Base-by-base conservation (phyloP, 2,797 vertebrate genomes). In the Neomorphus geoffroyi region DNA sequence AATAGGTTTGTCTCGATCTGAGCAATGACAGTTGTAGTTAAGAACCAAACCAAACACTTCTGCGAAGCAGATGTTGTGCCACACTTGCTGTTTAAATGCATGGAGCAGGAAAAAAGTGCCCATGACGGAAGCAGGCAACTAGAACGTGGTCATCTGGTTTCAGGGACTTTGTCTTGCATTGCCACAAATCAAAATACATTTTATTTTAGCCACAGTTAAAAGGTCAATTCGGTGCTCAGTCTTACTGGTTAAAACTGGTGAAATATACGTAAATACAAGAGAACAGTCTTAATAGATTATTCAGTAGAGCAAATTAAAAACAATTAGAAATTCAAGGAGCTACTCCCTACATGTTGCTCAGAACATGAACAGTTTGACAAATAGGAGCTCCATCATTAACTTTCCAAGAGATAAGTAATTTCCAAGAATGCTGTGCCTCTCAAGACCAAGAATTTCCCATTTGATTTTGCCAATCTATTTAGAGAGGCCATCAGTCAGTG, bases 91-190 rank as follows among this genome's bases (percentile, higher is more conserved):
- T 93, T 95, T 72, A 88, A 93, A 95, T 93, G 94, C 86, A 90
- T 94, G 93, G 83, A 96, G 88, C 67, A 87, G 71, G 73, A 54
- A 88, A 92, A 91, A 84, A 75, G 91, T 57, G 88, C 80, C 85
- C 80, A 45, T 91, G 92, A 92, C 92, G 84, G 69, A 96, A 96
- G 91, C 95, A 95, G 92, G 88, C 48, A 80, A 88, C 80, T 92
- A 72, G 39, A 90, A 94, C 24, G 64, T 37, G 32, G 60, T 67
- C 64, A 92, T 73, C 83, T 84, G 53, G 69, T 93, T 89, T 93
- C 46, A 71, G 79, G 60, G 92, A 78, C 50, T 89, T 78, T 46
- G 57, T 56, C 77, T 91, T 71, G 71, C 56, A 60, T 74, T 93
- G 88, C 33, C 84, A 95, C 57, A 87, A 80, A 86, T 13, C 39